These are phyloP conservation scores for Amphibalanus amphitrite DNA, from an alignment of 1,140 invertebrate species.

Conservation along the genomic window DNA sequence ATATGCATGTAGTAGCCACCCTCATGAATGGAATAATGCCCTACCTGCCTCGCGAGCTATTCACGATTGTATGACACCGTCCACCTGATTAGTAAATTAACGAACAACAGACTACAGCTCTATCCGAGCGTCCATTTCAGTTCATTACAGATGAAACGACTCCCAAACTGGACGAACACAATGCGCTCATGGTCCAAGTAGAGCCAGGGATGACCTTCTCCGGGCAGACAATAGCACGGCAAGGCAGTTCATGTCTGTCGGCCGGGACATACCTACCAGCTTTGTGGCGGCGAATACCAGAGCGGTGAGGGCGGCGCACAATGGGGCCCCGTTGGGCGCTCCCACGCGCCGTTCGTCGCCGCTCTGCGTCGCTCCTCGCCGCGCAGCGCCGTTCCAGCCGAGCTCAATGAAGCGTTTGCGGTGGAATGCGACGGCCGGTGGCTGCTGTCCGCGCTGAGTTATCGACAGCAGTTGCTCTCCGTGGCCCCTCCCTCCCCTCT, in stretches of 20 bases:
- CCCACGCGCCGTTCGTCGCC: background rate
- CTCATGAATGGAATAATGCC: too few relatives aligned
- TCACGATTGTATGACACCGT: background rate
- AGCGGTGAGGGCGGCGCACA: background rate
- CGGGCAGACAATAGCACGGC: background rate
- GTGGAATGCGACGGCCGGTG: background rate
- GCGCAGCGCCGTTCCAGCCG: too few relatives aligned
- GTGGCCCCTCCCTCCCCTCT: too few relatives aligned
- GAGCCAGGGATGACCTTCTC: background rate
- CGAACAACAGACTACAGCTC: too few relatives aligned
- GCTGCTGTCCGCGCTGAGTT: background rate
- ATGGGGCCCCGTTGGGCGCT: background rate
- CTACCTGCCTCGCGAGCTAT: background rate
- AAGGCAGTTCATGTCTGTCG: background rate
- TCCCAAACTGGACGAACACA: background rate
- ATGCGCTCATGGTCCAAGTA: background rate
- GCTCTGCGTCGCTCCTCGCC: too few relatives aligned
- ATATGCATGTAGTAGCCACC: too few relatives aligned
- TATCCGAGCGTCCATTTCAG: background rate
- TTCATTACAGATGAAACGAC: background rate
- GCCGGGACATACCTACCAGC: background rate
- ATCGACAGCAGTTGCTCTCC: background rate
- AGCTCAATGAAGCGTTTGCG: background rate
- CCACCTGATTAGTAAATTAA: too few relatives aligned
- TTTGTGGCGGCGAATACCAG: background rate